Evolutionary conservation across 1,140 invertebrate genomes (phyloP).

Genomic region (Tetranychus cinnabarinus): DNA sequence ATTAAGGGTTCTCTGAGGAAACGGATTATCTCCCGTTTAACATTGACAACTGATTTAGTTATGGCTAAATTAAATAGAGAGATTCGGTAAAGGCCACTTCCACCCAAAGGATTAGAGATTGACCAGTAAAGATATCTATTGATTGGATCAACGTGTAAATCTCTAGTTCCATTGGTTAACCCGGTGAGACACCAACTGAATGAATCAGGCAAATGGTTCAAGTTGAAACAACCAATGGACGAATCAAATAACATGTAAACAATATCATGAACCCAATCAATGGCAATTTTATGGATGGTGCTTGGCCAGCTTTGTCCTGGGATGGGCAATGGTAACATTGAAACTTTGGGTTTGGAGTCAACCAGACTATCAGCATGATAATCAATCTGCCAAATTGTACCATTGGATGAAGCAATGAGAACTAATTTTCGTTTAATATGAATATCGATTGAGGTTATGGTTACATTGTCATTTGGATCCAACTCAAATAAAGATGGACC

Average conservation of each 20-base stretch:
- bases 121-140: conserved; percentile 39
- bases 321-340: background rate
- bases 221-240: background rate
- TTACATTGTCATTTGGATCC: background rate
- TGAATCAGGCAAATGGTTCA: background rate
- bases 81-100: background rate
- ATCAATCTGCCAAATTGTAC: background rate
- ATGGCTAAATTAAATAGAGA: background rate
- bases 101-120: background rate
- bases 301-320: background rate
- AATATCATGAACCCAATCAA: background rate
- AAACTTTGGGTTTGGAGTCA: background rate
- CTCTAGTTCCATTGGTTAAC: conserved; percentile 20
- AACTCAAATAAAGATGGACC: too few relatives aligned
- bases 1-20: conserved; percentile 3
- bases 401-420: background rate
- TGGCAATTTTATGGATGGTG: background rate
- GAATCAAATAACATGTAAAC: background rate
- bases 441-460: background rate
- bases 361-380: background rate
- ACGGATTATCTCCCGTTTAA: background rate
- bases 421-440: background rate
- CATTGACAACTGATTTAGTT: background rate
- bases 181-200: conserved; percentile 5
- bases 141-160: conserved; percentile 67